Evolutionary conservation across 2,113 vertebrate genomes (phyloP), one percentile per base, ranked within the genome.

Genomic region (Labrus mixtus): DNA sequence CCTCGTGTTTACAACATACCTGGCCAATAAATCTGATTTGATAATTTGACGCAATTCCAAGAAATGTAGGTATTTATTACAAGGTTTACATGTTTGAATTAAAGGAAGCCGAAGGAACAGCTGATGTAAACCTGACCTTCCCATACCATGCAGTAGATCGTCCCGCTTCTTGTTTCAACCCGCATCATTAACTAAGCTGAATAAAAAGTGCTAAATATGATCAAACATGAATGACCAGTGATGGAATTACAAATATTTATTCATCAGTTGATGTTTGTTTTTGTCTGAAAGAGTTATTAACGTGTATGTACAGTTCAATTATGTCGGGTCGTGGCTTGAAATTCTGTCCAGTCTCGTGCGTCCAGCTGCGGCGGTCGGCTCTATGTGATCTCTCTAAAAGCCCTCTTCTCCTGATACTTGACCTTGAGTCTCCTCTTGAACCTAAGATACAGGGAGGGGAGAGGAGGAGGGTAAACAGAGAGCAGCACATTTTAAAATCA

Each of bases 351-450:
- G 56, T 51, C 61, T 50, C 65, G 67, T 10, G 10, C 46, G 43
- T 16, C 57, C 36, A 19, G 62, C 11, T 45, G 29, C 64, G 22
- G 58, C 67, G 72, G 60, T 76, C 29, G 2, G 65, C 46, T 11
- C 55, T 73, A 96, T 85, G 94, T 87, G 84, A 97, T 93, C 78
- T 95, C 96, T 0, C 91, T 94, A 89, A 96, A 98, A 0, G 96
- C 94, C 6, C 97, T 93, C 80, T 97, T 98, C 91, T 98, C 97
- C 64, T 94, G 92, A 0, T 97, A 96, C 71, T 98, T 97, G 86
- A 97, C 36, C 64, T 96, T 97, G 85, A 95, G 91, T 68, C 92
- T 95, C 85, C 96, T 95, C 90, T 94, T 95, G 92, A 97, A 97
- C 91, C 97, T 98, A 76, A 41, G 58, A 73, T 19, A 48, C 0